Evolutionary conservation across 1,140 invertebrate genomes (phyloP).

Genomic region (Leptoteleia sp.): DNA sequence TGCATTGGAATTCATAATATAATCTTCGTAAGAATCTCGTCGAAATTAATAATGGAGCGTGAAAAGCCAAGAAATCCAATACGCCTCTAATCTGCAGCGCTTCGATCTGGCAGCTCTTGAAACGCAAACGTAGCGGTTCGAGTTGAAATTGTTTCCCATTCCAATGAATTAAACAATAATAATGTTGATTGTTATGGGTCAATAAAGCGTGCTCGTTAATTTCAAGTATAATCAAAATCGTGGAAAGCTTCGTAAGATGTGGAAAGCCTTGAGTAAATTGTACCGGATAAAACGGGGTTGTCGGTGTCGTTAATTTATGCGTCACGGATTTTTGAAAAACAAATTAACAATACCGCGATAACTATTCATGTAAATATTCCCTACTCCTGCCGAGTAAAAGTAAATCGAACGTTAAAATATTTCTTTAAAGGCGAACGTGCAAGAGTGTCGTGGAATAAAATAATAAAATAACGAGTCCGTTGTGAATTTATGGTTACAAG

Average conservation of each 20-base stretch:
- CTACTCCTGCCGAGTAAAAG: slow-evolving; percentile 4
- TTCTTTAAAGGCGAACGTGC: slow-evolving; percentile 7
- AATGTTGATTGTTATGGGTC: slow-evolving; percentile 27
- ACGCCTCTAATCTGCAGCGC: slow-evolving; percentile 1
- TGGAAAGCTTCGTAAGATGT: slow-evolving; percentile 5
- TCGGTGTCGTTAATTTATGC: slow-evolving; percentile 8
- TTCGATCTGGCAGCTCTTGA: not conserved
- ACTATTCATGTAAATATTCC: slow-evolving; percentile 6
- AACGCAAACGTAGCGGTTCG: no score
- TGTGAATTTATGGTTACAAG: slow-evolving; percentile 21
- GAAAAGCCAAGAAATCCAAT: slow-evolving; percentile 14
- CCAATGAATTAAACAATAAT: slow-evolving; percentile 2
- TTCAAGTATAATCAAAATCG: slow-evolving; percentile 37
- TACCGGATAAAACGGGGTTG: slow-evolving; percentile 12
- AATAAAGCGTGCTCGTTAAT: slow-evolving; percentile 36
- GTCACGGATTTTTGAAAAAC: slow-evolving; percentile 23
- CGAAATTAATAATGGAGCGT: slow-evolving; percentile 18
- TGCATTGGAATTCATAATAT: slow-evolving; percentile 24
- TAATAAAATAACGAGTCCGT: slow-evolving; percentile 23
- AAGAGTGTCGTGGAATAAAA: slow-evolving; percentile 7
- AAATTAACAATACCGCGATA: slow-evolving; percentile 24
- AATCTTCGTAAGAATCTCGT: slow-evolving; percentile 20
- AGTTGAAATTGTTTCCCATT: no score
- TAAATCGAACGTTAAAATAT: slow-evolving; percentile 5
- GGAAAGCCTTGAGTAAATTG: slow-evolving; percentile 30